Conservation (phyloP, 1,140 invertebrate species). For the Bemisia tabaci region DNA sequence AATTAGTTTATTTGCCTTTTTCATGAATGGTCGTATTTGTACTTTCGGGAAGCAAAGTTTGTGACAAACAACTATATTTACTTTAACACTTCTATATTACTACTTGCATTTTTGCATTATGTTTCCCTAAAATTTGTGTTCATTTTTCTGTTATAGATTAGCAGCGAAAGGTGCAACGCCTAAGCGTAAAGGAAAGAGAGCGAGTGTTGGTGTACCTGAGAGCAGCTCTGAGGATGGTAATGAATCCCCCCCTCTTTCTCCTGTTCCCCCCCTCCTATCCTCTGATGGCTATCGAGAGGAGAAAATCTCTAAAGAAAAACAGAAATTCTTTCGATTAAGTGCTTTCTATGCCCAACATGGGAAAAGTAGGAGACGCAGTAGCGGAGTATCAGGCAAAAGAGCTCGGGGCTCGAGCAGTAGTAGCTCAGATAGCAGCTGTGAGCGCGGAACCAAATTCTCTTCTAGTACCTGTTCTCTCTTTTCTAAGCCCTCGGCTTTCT, state of each 20-base stretch:
- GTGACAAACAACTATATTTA: not conserved
- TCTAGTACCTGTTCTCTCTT: constrained; percentile 3
- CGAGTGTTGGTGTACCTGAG: constrained; percentile 33
- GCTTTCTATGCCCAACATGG: constrained; percentile 46
- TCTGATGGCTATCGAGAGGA: constrained; percentile 37
- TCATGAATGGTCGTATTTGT: too few relatives aligned
- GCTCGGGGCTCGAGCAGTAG: constrained; percentile 22
- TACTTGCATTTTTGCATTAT: too few relatives aligned
- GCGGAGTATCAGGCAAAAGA: constrained; percentile 23
- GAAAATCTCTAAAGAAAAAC: constrained; percentile 70
- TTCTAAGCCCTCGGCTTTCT: not conserved
- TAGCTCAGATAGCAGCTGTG: constrained; percentile 24
- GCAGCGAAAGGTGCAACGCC: constrained; percentile 26
- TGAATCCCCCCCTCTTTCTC: constrained; percentile 35
- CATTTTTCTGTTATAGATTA: constrained; percentile 26
- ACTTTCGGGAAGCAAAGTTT: too few relatives aligned
- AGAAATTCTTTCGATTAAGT: constrained; percentile 67
- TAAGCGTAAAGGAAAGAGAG: constrained; percentile 27
- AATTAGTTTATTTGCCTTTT: too few relatives aligned
- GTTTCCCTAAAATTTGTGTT: too few relatives aligned
- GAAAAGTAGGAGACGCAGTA: constrained; percentile 21
- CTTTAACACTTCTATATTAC: not conserved
- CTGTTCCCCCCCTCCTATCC: constrained; percentile 30
- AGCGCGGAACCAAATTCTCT: constrained; percentile 11
- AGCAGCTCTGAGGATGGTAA: constrained; percentile 42